Evolutionary conservation across 1,140 invertebrate species (phyloP).

Genomic region (Drosophila ananassae): DNA sequence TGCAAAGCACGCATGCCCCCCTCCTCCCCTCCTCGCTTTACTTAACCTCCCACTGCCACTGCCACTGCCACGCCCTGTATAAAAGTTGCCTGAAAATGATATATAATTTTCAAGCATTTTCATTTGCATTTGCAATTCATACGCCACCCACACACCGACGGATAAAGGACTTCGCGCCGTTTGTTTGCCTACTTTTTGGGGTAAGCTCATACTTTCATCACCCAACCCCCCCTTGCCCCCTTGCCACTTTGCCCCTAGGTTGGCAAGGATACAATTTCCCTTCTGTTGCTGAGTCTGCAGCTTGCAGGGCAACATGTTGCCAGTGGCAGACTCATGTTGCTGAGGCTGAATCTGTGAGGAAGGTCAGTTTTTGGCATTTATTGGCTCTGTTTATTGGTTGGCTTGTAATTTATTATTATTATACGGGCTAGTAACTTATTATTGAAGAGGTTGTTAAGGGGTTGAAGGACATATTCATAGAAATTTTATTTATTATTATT

Average conservation of each 20-base stretch:
- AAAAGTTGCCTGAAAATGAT: conserved; percentile 56
- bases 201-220: background rate
- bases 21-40: background rate
- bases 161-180: conserved; percentile 49
- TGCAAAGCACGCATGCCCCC: conserved; percentile 22
- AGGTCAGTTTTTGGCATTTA: background rate
- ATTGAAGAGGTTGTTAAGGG: too few species aligned
- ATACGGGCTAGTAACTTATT: too few species aligned
- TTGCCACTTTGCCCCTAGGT: too few species aligned
- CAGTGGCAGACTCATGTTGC: conserved; percentile 44
- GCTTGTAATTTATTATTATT: background rate
- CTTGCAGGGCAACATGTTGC: conserved; percentile 55
- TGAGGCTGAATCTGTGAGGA: conserved; percentile 50
- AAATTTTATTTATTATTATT: too few species aligned
- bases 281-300: conserved; percentile 59
- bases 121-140: conserved; percentile 78
- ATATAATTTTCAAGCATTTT: conserved; percentile 71
- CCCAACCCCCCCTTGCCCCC: too few species aligned
- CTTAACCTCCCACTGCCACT: too few species aligned
- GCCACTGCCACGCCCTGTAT: conserved; percentile 10
- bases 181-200: conserved; percentile 56
- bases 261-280: conserved; percentile 36
- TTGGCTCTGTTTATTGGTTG: conserved; percentile 6
- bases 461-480: too few species aligned
- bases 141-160: conserved; percentile 41